phyloP scores from a whole-genome alignment of 2,888 invertebrate species.

The Tetranychus piercei region DNA sequence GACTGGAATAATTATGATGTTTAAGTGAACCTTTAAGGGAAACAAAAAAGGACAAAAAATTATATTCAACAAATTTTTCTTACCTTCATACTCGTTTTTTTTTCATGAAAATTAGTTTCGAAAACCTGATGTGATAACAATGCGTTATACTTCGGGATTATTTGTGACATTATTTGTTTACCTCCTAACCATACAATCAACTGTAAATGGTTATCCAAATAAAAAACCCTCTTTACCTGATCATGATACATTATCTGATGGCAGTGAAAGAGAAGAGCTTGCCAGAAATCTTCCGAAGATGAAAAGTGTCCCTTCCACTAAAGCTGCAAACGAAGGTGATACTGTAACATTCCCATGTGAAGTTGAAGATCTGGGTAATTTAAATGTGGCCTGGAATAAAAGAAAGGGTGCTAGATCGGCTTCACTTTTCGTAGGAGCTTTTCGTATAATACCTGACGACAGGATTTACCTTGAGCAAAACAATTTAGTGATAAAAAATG shows the following conservation, averaged over 20 bases:
- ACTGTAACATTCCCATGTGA: neutral
- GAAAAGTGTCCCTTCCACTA: neutral
- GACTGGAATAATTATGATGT: no score
- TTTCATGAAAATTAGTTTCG: no score
- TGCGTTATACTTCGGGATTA: neutral
- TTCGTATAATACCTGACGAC: neutral
- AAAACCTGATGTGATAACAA: no score
- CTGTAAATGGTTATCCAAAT: neutral
- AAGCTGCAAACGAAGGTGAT: neutral
- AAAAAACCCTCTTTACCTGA: neutral
- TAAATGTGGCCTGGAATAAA: neutral
- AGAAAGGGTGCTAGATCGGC: neutral
- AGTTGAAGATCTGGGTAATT: neutral
- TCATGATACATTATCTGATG: neutral
- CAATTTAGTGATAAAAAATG: neutral
- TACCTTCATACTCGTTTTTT: no score
- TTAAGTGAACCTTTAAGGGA: no score
- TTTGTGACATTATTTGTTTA: neutral
- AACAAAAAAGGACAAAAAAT: no score
- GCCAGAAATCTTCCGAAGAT: neutral
- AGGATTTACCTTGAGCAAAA: neutral
- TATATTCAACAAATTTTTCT: no score
- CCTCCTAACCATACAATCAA: neutral
- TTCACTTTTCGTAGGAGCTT: neutral
- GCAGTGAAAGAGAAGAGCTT: neutral